Evolutionary conservation across 2,797 vertebrate species (phyloP), one percentile per base, ranked within the genome.

Genomic region (Chloroceryle inda): DNA sequence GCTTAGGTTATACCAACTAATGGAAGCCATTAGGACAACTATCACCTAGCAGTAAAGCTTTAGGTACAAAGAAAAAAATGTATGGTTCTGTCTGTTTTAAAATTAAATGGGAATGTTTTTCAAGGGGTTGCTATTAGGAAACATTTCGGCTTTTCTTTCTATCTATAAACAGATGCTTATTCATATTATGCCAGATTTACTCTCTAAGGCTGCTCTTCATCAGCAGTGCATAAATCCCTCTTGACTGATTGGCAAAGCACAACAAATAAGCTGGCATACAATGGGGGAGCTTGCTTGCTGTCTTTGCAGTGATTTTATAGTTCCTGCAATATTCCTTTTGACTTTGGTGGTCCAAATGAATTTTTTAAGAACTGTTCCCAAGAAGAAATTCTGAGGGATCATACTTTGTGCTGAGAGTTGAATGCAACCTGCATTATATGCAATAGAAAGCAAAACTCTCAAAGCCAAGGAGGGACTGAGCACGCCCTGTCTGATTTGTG

Each of bases 161-260:
- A 69, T 79, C 79, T 90, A 75, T 94, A 94, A 88, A 95, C 82
- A 94, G 87, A 86, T 85, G 66, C 29, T 94, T 91, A 84, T 90
- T 96, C 73, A 81, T 94, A 84, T 86, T 76, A 88, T 4, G 42
- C 63, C 71, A 93, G 40, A 92, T 90, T 96, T 94, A 88, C 79
- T 93, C 89, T 78, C 84, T 94, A 79, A 82, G 86, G 33, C 83
- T 96, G 81, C 71, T 94, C 69, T 92, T 88, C 92, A 95, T 94
- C 92, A 95, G 33, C 58, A 72, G 62, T 49, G 37, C 66, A 85
- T 88, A 94, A 95, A 96, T 94, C 69, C 33, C 35, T 77, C 82
- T 92, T 94, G 94, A 69, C 66, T 84, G 73, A 94, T 62, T 76
- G 76, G 59, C 67, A 89, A 76, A 55, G 31, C 73, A 58, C 68